Conservation (phyloP, 2,797 vertebrate species). For the Anguilla megastoma region DNA sequence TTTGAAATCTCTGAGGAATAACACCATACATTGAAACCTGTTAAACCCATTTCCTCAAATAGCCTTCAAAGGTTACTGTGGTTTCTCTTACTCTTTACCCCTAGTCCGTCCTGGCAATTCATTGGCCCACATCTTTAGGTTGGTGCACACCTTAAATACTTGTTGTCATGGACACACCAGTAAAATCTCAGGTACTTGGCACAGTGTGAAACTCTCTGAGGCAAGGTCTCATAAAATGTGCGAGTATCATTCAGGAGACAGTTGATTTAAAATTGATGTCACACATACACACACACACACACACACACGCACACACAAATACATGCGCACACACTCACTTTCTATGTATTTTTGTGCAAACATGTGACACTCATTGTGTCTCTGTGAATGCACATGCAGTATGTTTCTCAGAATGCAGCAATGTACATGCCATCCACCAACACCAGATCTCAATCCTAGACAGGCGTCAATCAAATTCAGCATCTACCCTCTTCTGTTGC, state of each 20-base stretch:
- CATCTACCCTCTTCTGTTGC: not conserved
- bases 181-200: not conserved
- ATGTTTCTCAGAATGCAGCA: not conserved
- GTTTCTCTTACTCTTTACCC: not conserved
- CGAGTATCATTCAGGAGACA: no score
- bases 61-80: not conserved
- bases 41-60: not conserved
- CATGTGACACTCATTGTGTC: not conserved
- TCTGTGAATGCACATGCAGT: not conserved
- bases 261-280: no score
- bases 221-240: no score
- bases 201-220: not conserved
- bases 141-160: not conserved
- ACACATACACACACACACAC: no score
- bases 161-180: not conserved
- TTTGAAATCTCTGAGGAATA: not conserved
- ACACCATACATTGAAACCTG: no score
- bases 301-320: not conserved
- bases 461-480: constrained; percentile 14
- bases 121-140: not conserved
- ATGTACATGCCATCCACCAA: not conserved
- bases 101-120: not conserved
- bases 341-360: not conserved
- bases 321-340: not conserved
- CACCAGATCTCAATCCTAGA: not conserved